phyloP scores from a whole-genome alignment of 1,140 invertebrate species.

The Drosophila navojoa region DNA sequence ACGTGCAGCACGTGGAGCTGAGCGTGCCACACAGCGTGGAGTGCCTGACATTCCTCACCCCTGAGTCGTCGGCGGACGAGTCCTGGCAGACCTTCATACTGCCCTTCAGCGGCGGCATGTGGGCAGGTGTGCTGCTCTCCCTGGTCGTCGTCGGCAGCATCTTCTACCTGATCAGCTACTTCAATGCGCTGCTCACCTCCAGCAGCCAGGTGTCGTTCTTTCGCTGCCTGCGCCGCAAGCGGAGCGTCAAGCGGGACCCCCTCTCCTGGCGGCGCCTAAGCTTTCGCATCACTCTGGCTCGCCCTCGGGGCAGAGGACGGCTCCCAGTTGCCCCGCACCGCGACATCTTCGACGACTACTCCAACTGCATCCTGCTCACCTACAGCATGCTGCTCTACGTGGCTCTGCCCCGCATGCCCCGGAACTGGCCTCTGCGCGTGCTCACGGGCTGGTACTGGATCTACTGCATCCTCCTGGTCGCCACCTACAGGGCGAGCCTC shows the following conservation, averaged over 20 bases:
- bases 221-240: slow-evolving; percentile 35
- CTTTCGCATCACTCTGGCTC: slow-evolving; percentile 59
- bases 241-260: background rate
- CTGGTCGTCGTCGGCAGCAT: slow-evolving; percentile 70
- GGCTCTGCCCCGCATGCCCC: slow-evolving; percentile 89
- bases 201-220: slow-evolving; percentile 33
- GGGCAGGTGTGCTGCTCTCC: slow-evolving; percentile 74
- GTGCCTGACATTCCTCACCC: slow-evolving; percentile 92
- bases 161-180: slow-evolving; percentile 70
- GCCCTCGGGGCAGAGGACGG: slow-evolving; percentile 13
- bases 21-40: slow-evolving; percentile 91
- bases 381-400: slow-evolving; percentile 91
- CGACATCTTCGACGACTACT: slow-evolving; percentile 88
- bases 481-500: slow-evolving; percentile 91
- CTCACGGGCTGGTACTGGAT: slow-evolving; percentile 94
- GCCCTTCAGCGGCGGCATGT: slow-evolving; percentile 87
- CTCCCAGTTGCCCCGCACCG: slow-evolving; percentile 1
- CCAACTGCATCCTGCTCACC: slow-evolving; percentile 90
- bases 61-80: slow-evolving; percentile 90
- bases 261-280: slow-evolving; percentile 37
- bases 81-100: slow-evolving; percentile 92
- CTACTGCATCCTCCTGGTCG: slow-evolving; percentile 90
- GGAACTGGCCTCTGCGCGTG: slow-evolving; percentile 90
- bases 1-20: slow-evolving; percentile 89
- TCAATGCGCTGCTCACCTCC: slow-evolving; percentile 56